Evolutionary conservation across 2,797 vertebrate species (phyloP), one percentile per base, ranked within the genome.

Genomic region (Malacoraja senta): DNA sequence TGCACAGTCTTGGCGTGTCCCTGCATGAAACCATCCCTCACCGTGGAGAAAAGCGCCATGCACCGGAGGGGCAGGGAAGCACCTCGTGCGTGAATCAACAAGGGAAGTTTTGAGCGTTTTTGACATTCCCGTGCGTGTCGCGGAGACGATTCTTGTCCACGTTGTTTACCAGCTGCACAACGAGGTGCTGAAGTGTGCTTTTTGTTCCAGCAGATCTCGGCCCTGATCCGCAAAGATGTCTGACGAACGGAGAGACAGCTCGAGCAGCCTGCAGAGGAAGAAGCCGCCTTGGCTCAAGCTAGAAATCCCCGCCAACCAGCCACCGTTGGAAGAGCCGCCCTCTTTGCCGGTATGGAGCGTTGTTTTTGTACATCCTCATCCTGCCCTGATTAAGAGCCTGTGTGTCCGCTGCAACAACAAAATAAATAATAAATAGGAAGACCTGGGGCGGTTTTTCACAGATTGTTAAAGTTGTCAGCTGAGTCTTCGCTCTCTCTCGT

Each of bases 231-330:
- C 95, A 96, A 97, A 95, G 93, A 99, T 99, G 99, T 97, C 97
- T 93, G 99, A 99, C 96, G 96, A 88, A 15, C 96, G 97, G 92
- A 96, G 97, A 32, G 98, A 98, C 95, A 98, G 98, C 96, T 98
- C 97, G 0, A 99, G 98, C 97, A 99, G 98, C 95, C 96, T 99
- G 94, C 99, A 99, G 96, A 97, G 98, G 95, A 99, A 99, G 96
- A 99, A 99, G 95, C 99, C 99, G 0, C 98, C 99, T 58, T 99
- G 99, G 98, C 96, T 99, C 80, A 97, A 97, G 94, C 96, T 99
- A 95, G 98, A 99, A 96, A 99, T 99, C 95, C 99, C 98, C 0
- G 96, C 96, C 0, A 1, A 94, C 91, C 94, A 97, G 94, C 95
- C 96, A 0, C 95, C 97, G 0, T 95, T 97, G 2, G 98, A 99